Percentiles rank a stretch among this genome's conserved stretches.
These are phyloP conservation scores for Machaerirhynchus nigripectus DNA, from an alignment of 2,113 vertebrate genomes.

Conservation along the genomic window DNA sequence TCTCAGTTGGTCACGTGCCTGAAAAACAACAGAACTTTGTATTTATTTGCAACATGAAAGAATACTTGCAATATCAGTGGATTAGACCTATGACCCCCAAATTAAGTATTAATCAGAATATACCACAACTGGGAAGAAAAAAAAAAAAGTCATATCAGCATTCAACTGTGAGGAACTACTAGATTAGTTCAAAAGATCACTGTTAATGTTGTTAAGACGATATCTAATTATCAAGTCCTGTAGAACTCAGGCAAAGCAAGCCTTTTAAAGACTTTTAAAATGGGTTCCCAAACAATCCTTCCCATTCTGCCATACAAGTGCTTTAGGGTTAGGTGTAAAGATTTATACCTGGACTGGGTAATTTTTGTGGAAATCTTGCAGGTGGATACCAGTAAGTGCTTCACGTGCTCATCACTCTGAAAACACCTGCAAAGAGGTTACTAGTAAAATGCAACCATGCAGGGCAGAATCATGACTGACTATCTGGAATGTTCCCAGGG, in stretches of 20 bases:
- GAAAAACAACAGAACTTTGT: neutral
- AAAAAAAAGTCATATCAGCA: neutral
- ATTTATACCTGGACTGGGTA: neutral
- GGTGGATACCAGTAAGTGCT: neutral
- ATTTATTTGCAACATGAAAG: neutral
- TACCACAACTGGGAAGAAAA: neutral
- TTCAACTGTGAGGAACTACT: neutral
- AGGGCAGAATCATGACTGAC: neutral
- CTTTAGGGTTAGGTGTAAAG: neutral
- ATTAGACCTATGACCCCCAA: neutral
- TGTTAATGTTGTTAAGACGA: neutral
- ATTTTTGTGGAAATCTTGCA: neutral
- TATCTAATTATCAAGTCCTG: neutral
- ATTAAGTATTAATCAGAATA: neutral
- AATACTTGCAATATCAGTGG: neutral
- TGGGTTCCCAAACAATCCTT: neutral
- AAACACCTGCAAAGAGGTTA: neutral
- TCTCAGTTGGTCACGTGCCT: neutral
- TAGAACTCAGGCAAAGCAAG: neutral
- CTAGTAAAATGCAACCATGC: rapidly evolving
- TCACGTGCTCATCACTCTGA: neutral
- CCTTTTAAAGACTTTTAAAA: neutral
- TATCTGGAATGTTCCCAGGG: neutral
- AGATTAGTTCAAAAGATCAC: neutral
- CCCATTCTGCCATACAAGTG: neutral